phyloP scores from a whole-genome alignment of 2,113 vertebrate genomes.

The Lipophrys pholis region DNA sequence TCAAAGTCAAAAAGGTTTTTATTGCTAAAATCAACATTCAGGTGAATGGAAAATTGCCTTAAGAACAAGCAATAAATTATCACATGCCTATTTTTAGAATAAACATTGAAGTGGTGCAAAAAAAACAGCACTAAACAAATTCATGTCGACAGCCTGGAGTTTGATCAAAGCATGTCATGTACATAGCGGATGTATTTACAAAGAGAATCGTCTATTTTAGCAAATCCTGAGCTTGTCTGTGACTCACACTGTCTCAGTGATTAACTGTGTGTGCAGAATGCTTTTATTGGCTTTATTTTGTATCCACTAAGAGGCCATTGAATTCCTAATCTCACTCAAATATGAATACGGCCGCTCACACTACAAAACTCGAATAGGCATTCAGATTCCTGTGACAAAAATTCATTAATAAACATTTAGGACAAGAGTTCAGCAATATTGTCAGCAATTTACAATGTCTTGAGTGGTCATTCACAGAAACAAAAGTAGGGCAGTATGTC shows the following conservation, averaged over 20 bases:
- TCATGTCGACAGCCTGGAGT: conserved; percentile 4
- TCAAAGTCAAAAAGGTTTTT: conserved; percentile 16
- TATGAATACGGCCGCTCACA: conserved; percentile 15
- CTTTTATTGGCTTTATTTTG: conserved; percentile 60
- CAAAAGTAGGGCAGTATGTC: conserved; percentile 12
- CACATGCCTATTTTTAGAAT: conserved; percentile 22
- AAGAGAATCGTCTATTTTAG: conserved; percentile 47
- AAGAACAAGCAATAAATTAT: background rate
- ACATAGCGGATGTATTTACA: conserved; percentile 18
- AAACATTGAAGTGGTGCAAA: conserved; percentile 6
- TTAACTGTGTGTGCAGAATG: conserved; percentile 45
- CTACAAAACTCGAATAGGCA: conserved; percentile 11
- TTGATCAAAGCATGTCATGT: conserved; percentile 37
- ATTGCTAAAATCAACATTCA: conserved; percentile 16
- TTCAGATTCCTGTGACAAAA: conserved; percentile 12
- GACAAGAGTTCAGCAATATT: conserved; percentile 9
- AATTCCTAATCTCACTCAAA: conserved; percentile 37
- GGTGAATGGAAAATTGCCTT: background rate
- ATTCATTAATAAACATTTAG: background rate
- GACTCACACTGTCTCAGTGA: conserved; percentile 47
- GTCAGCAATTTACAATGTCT: conserved; percentile 6
- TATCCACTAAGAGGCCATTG: conserved; percentile 25
- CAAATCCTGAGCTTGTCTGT: conserved; percentile 50
- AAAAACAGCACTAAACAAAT: conserved; percentile 9
- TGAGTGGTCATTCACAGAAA: conserved; percentile 13